A percentile compares a stretch with the other conserved stretches of the same genome.
phyloP scores from a whole-genome alignment of 2,888 invertebrate species.

The Deilephila porcellus region DNA sequence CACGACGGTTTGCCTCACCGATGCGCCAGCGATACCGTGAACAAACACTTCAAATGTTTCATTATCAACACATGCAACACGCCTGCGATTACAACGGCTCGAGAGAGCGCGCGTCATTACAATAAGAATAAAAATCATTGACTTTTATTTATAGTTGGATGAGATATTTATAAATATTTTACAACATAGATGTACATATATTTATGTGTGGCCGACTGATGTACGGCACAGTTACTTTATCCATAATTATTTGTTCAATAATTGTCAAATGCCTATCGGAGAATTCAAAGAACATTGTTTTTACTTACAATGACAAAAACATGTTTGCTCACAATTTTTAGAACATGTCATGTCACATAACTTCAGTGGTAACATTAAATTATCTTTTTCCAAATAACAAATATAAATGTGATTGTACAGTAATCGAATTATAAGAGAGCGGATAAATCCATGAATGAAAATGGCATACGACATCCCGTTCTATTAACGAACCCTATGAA shows the following conservation, averaged over 20 bases:
- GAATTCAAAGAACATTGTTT: no score
- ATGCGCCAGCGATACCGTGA: constrained; percentile 18
- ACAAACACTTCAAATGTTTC: constrained; percentile 20
- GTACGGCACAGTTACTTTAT: no score
- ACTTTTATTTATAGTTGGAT: not conserved
- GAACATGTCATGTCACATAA: no score
- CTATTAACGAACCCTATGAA: not conserved
- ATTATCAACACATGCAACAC: constrained; percentile 22
- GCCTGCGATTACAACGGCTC: not conserved
- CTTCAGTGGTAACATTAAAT: no score
- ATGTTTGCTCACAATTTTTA: no score
- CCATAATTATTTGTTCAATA: no score
- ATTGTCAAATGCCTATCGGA: no score
- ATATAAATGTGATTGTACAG: not conserved
- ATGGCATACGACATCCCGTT: not conserved
- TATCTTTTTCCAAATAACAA: no score
- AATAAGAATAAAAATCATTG: not conserved
- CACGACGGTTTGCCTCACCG: constrained; percentile 18
- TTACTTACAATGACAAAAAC: no score
- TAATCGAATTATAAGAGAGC: not conserved
- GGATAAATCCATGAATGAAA: not conserved
- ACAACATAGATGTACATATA: no score
- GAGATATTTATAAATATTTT: no score
- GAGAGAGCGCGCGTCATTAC: not conserved
- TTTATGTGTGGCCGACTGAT: no score